Evolutionary conservation across 2,888 invertebrate species (phyloP).

Genomic region (Caenorhabditis japonica): DNA sequence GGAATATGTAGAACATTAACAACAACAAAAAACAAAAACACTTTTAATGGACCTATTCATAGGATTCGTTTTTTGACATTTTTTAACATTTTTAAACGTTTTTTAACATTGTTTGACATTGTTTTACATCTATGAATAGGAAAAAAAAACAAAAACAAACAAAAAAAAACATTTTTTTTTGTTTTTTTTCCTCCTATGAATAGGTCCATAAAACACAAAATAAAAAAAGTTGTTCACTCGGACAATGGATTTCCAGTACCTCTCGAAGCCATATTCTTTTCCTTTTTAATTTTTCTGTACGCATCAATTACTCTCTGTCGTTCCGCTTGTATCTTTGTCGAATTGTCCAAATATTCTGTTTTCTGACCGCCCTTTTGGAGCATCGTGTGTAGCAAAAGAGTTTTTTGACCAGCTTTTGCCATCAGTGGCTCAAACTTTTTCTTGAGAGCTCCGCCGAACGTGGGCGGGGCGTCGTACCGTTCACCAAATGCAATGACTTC

Average conservation of each 20-base stretch:
- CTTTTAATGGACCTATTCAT: too few species aligned
- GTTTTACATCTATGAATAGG: too few species aligned
- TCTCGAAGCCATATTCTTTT: slow-evolving; percentile 20
- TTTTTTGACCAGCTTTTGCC: slow-evolving; percentile 69
- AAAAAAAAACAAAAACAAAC: slow-evolving; percentile 24
- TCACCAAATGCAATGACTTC: slow-evolving; percentile 73
- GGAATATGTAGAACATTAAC: slow-evolving; percentile 14
- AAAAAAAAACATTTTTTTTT: not conserved
- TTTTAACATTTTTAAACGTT: too few species aligned
- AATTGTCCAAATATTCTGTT: slow-evolving; percentile 48
- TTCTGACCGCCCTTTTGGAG: slow-evolving; percentile 49
- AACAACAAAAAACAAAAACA: slow-evolving; percentile 17
- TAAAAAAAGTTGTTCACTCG: too few species aligned
- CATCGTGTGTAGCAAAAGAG: slow-evolving; percentile 65
- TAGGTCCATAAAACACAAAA: too few species aligned
- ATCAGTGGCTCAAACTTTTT: slow-evolving; percentile 62
- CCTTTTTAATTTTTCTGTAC: slow-evolving; percentile 66
- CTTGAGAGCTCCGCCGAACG: slow-evolving; percentile 60
- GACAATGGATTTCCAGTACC: slow-evolving; percentile 1
- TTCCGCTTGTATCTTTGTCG: slow-evolving; percentile 52
- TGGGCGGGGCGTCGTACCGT: slow-evolving; percentile 70
- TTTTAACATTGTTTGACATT: too few species aligned
- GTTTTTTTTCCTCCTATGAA: too few species aligned
- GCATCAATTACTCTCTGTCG: slow-evolving; percentile 67
- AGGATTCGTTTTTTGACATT: too few species aligned